Evolutionary conservation across 2,113 vertebrate genomes (phyloP).

Genomic region (Polypterus bichir): DNA sequence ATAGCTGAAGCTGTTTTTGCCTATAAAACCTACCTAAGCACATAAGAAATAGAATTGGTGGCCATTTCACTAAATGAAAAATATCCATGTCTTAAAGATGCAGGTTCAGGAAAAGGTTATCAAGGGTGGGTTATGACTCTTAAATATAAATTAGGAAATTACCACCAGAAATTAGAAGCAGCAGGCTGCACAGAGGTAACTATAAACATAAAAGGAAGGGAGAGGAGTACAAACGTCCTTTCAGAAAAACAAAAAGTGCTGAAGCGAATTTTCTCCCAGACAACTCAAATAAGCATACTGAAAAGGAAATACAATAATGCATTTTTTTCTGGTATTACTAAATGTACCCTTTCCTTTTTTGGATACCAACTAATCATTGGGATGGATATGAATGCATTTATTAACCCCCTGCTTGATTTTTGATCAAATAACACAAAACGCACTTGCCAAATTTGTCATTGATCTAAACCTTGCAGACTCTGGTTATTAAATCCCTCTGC

Average conservation of each 20-base stretch:
- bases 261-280: constrained; percentile 11
- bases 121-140: constrained; percentile 13
- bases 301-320: neutral
- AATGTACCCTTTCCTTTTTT: too few species aligned
- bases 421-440: too few species aligned
- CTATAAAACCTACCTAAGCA: constrained; percentile 15
- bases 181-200: constrained; percentile 8
- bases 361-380: too few species aligned
- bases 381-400: too few species aligned
- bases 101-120: constrained; percentile 10
- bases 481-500: too few species aligned
- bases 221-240: neutral
- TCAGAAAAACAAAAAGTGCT: neutral
- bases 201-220: constrained; percentile 6
- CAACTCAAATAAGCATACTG: constrained; percentile 13
- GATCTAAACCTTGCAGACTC: too few species aligned
- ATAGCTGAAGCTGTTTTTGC: constrained; percentile 17
- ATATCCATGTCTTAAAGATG: constrained; percentile 18
- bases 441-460: too few species aligned
- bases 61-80: constrained; percentile 17
- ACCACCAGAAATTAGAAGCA: constrained; percentile 9
- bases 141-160: constrained; percentile 21
- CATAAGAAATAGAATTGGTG: constrained; percentile 13
- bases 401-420: too few species aligned
- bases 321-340: too few species aligned